Conservation (phyloP, 2,113 vertebrate genomes). For the Muntiacus muntjak region DNA sequence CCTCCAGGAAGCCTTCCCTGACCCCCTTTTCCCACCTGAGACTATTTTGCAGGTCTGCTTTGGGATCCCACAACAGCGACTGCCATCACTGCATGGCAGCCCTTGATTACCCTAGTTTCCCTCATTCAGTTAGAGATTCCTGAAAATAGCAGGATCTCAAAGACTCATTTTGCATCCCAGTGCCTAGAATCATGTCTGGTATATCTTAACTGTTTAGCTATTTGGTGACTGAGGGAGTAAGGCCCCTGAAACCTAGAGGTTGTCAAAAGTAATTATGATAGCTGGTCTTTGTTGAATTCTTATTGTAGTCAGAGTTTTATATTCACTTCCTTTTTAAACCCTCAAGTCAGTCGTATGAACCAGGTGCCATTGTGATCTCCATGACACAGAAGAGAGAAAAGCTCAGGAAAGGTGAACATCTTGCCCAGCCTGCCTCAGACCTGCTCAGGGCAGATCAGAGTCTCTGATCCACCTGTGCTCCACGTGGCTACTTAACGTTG, state of each 20-base stretch:
- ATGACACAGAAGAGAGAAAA: not conserved
- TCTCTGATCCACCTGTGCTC: rapidly evolving
- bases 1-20: not conserved
- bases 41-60: not conserved
- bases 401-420: not conserved
- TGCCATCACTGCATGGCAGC: not conserved
- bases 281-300: not conserved
- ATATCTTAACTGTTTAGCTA: not conserved
- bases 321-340: not conserved
- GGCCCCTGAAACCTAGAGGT: not conserved
- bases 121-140: not conserved
- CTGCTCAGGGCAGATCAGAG: not conserved
- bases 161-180: not conserved
- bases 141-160: not conserved
- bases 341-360: not conserved
- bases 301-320: not conserved
- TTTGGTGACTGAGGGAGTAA: not conserved
- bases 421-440: rapidly evolving
- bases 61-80: not conserved
- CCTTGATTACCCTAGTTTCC: not conserved
- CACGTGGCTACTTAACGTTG: not conserved
- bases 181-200: not conserved
- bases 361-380: not conserved
- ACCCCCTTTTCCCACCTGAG: not conserved
- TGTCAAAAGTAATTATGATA: not conserved